Evolutionary conservation across 2,797 vertebrate species (phyloP).

Genomic region (Pangasius larnaudii): DNA sequence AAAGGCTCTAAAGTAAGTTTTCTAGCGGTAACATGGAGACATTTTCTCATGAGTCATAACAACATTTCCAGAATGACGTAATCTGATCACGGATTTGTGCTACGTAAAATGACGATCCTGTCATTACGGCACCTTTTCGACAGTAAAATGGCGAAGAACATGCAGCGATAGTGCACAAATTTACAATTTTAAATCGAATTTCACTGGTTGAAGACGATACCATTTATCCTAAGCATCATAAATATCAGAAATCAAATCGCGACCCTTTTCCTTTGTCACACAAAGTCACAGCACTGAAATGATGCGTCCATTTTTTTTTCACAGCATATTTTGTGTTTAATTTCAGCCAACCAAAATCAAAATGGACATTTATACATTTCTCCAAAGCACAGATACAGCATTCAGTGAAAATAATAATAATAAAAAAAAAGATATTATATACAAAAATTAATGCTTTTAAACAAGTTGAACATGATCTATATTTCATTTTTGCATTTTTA

Average conservation of each 20-base stretch:
- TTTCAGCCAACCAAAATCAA: constrained; percentile 22
- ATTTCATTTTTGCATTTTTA: constrained; percentile 54
- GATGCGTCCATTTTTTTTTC: neutral
- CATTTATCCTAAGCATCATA: neutral
- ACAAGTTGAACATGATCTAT: constrained; percentile 57
- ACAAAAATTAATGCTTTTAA: constrained; percentile 72
- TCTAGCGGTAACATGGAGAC: neutral
- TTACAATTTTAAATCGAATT: too few relatives aligned
- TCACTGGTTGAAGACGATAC: too few relatives aligned
- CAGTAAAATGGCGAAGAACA: too few relatives aligned
- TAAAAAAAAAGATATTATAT: constrained; percentile 59
- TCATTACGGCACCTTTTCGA: too few relatives aligned
- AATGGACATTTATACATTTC: constrained; percentile 14
- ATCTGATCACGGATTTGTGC: neutral
- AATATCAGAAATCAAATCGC: neutral
- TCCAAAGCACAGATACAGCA: constrained; percentile 63
- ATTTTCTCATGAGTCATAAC: neutral
- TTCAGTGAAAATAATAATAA: constrained; percentile 50
- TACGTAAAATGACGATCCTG: neutral
- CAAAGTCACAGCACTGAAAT: neutral
- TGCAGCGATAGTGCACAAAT: too few relatives aligned
- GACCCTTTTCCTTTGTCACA: neutral
- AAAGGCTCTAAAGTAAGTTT: neutral
- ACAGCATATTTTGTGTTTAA: constrained; percentile 34
- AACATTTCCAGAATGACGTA: neutral